phyloP scores from a whole-genome alignment of 2,888 invertebrate species.

The Agrotis exclamationis region DNA sequence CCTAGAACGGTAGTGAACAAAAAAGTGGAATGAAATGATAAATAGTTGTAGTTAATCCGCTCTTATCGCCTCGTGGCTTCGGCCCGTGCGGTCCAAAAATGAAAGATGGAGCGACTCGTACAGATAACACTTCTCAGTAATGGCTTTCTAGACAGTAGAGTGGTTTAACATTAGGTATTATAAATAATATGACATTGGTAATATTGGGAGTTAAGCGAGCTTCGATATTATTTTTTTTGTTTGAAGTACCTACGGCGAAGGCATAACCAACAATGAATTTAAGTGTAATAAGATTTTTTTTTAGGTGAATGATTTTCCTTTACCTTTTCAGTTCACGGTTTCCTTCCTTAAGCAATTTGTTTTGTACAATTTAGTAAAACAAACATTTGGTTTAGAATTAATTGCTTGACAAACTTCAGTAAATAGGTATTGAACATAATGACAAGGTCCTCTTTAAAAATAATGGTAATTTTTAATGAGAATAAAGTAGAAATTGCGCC shows the following conservation, averaged over 20 bases:
- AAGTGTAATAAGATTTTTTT: not conserved
- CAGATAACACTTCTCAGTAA: slow-evolving; percentile 88
- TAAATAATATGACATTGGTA: slow-evolving; percentile 62
- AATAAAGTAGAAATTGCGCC: no score
- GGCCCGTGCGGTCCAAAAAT: slow-evolving; percentile 90
- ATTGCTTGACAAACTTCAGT: not conserved
- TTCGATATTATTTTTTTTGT: slow-evolving; percentile 27
- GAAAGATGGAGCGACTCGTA: slow-evolving; percentile 85
- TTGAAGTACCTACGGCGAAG: slow-evolving; percentile 1
- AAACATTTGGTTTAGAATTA: not conserved
- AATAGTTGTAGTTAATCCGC: slow-evolving; percentile 90
- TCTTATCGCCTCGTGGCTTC: slow-evolving; percentile 84
- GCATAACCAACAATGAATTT: not conserved
- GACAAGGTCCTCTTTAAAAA: no score
- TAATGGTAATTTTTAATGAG: no score
- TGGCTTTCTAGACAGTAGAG: slow-evolving; percentile 80
- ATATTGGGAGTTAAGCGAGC: slow-evolving; percentile 54
- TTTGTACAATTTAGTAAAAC: not conserved
- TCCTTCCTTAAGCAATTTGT: slow-evolving; percentile 22
- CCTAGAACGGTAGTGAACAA: slow-evolving; percentile 86
- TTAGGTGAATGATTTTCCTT: slow-evolving; percentile 9
- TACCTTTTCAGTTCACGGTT: slow-evolving; percentile 10
- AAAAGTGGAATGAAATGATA: slow-evolving; percentile 87
- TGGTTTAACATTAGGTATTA: slow-evolving; percentile 67
- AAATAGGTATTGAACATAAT: no score